Conservation (phyloP, 2,113 vertebrate species). For the Podocnemis expansa region DNA sequence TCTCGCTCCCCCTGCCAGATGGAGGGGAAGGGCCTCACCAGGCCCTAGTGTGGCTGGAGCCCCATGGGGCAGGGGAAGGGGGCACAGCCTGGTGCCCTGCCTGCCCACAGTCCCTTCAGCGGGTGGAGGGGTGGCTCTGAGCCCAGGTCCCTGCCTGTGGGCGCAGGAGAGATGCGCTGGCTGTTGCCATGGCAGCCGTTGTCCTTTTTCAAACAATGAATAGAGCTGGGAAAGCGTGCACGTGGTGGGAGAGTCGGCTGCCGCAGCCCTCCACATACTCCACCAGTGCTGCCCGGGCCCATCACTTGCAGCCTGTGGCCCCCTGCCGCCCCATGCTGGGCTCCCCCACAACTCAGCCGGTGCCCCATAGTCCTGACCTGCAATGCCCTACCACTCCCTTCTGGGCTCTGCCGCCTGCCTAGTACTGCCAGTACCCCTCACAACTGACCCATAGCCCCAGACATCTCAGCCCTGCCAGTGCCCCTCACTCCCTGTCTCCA, state of each 20-base stretch:
- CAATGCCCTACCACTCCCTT: no score
- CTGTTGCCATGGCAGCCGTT: constrained; percentile 3
- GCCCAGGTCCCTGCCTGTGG: neutral
- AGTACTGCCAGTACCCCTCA: neutral
- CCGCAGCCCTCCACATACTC: neutral
- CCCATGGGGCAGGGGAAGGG: no score
- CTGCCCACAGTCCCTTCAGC: neutral
- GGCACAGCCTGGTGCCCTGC: neutral
- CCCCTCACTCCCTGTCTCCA: neutral
- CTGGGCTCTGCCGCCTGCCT: no score
- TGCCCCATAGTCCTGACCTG: no score
- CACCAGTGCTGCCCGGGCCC: neutral
- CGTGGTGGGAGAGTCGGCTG: neutral
- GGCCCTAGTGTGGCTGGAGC: no score
- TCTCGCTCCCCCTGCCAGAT: no score
- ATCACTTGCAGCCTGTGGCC: neutral
- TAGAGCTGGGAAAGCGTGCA: neutral
- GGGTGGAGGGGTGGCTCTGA: neutral
- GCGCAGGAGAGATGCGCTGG: neutral
- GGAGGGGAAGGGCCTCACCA: no score
- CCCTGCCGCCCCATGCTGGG: neutral
- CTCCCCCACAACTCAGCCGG: neutral
- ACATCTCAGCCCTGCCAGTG: neutral
- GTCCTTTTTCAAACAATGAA: constrained; percentile 13
- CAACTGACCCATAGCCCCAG: neutral